These are phyloP conservation scores for Chloroceryle amazona DNA, from an alignment of 2,797 vertebrate species.

Conservation along the genomic window DNA sequence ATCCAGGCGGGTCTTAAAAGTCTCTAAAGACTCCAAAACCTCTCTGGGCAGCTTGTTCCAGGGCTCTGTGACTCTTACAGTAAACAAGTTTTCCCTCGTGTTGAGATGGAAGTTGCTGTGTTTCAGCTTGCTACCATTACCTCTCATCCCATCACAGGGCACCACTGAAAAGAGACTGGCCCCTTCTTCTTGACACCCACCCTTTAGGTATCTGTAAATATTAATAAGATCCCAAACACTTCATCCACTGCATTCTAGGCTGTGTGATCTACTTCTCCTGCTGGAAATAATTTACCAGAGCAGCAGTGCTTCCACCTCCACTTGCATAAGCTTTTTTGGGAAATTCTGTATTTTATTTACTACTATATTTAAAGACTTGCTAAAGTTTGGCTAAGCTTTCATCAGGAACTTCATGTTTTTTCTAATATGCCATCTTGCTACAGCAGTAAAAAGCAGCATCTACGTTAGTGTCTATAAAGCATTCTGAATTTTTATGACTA, in stretches of 20 bases:
- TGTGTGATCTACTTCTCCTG: background rate
- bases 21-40: no score
- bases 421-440: background rate
- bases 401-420: background rate
- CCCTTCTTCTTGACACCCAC: no score
- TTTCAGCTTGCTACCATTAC: no score
- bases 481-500: background rate
- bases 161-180: no score
- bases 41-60: no score
- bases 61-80: no score
- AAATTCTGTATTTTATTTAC: background rate
- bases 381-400: background rate
- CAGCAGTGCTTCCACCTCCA: background rate
- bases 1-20: no score
- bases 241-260: background rate
- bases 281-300: background rate
- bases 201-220: no score
- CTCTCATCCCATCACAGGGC: no score
- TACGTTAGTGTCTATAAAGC: background rate
- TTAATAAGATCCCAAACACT: no score
- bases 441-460: background rate
- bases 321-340: background rate
- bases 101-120: no score
- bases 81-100: no score
- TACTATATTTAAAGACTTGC: background rate